Evolutionary conservation across 1,140 invertebrate species (phyloP).

Genomic region (Melipona quadrifasciata): DNA sequence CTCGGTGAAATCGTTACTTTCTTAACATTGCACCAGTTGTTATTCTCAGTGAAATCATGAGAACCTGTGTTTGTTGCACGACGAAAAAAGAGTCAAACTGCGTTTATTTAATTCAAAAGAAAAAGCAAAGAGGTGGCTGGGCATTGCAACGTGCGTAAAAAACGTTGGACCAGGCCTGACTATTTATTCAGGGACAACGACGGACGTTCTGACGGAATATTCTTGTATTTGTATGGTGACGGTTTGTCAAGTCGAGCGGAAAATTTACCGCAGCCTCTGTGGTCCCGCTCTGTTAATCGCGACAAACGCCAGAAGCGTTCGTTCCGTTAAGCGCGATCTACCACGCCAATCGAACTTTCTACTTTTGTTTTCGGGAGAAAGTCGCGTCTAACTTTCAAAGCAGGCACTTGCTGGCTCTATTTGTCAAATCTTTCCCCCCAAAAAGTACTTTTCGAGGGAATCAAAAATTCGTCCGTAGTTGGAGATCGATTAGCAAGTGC

Average conservation of each 20-base stretch:
- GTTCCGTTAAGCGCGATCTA: constrained; percentile 42
- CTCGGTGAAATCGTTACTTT: constrained; percentile 25
- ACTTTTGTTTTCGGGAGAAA: constrained; percentile 52
- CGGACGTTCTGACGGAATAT: neutral
- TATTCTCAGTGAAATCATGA: constrained; percentile 2
- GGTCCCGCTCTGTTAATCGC: constrained; percentile 35
- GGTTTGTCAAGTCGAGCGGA: neutral
- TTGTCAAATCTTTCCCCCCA: no score
- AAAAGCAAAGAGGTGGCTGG: neutral
- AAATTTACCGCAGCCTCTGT: neutral
- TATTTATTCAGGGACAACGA: neutral
- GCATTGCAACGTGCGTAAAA: neutral
- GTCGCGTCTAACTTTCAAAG: neutral
- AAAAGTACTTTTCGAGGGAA: no score
- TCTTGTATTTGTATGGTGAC: neutral
- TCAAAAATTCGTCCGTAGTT: no score
- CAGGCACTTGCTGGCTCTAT: no score
- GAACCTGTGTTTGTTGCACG: neutral
- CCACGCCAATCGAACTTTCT: constrained; percentile 45
- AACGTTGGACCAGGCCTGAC: no score
- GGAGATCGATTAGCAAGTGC: no score
- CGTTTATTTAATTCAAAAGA: neutral
- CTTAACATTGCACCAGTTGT: neutral
- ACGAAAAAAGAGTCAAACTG: neutral
- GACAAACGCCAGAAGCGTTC: constrained; percentile 7